Evolutionary conservation across 2,888 invertebrate species (phyloP).

Genomic region (Linnaemya vulpina): DNA sequence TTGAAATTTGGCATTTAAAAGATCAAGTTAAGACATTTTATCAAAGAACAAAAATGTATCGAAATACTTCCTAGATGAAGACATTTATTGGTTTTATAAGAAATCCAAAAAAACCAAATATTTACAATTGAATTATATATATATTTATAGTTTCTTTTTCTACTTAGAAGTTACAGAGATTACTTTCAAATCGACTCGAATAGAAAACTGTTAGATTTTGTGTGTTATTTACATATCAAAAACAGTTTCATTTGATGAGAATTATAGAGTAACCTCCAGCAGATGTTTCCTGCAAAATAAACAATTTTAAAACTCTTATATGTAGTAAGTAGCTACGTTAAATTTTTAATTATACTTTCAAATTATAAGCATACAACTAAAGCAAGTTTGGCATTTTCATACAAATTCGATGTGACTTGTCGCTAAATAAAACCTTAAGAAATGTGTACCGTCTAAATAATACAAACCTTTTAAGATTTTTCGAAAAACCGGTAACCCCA

Average conservation of each 20-base stretch:
- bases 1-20: slow-evolving; percentile 35
- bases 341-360: slow-evolving; percentile 37
- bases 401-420: neutral
- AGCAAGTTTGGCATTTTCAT: neutral
- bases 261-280: no score
- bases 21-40: slow-evolving; percentile 16
- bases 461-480: no score
- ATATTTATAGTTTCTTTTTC: slow-evolving; percentile 58
- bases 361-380: neutral
- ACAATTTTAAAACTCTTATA: neutral
- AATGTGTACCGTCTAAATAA: no score
- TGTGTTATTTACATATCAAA: no score
- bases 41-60: slow-evolving; percentile 23
- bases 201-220: no score
- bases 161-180: slow-evolving; percentile 60
- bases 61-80: slow-evolving; percentile 59
- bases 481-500: no score
- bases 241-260: no score
- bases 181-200: neutral
- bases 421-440: neutral
- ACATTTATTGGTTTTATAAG: slow-evolving; percentile 59
- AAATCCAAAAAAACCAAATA: slow-evolving; percentile 38
- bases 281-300: slow-evolving; percentile 32
- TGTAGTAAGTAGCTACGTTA: neutral
- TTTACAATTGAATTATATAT: slow-evolving; percentile 48